These are phyloP conservation scores for Litoditis marina DNA, from an alignment of 2,888 invertebrate genomes.

Conservation along the genomic window DNA sequence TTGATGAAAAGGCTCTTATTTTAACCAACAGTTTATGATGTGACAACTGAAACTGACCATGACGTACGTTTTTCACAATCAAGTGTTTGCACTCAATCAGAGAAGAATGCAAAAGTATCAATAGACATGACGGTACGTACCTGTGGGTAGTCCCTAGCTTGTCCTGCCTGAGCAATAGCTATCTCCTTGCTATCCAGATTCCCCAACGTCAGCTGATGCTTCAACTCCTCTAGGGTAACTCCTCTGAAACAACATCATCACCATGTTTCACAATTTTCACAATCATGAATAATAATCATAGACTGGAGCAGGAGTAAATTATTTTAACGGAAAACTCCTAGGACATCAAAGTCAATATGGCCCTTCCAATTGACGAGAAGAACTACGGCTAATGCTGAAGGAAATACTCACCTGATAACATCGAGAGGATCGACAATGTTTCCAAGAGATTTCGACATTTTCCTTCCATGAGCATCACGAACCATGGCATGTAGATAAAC, in stretches of 20 bases:
- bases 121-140: too few species aligned
- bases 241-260: slow-evolving; percentile 70
- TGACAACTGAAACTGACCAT: too few species aligned
- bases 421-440: slow-evolving; percentile 97
- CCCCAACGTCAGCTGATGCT: slow-evolving; percentile 74
- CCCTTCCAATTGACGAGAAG: too few species aligned
- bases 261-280: too few species aligned
- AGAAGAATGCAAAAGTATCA: not conserved
- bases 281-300: not conserved
- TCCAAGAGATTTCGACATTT: slow-evolving; percentile 97
- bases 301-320: not conserved
- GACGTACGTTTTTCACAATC: too few species aligned
- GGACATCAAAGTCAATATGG: too few species aligned
- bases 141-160: slow-evolving; percentile 62
- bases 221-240: slow-evolving; percentile 75
- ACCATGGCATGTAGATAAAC: slow-evolving; percentile 94
- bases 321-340: not conserved
- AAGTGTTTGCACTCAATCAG: not conserved
- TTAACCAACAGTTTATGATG: too few species aligned
- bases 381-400: not conserved
- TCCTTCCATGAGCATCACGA: slow-evolving; percentile 93
- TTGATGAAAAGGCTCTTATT: too few species aligned
- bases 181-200: slow-evolving; percentile 84
- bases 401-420: slow-evolving; percentile 71
- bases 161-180: slow-evolving; percentile 71